Evolutionary conservation across 2,888 invertebrate genomes (phyloP), one percentile per base, ranked within the genome.

Genomic region (Acanthoscelides obtectus): DNA sequence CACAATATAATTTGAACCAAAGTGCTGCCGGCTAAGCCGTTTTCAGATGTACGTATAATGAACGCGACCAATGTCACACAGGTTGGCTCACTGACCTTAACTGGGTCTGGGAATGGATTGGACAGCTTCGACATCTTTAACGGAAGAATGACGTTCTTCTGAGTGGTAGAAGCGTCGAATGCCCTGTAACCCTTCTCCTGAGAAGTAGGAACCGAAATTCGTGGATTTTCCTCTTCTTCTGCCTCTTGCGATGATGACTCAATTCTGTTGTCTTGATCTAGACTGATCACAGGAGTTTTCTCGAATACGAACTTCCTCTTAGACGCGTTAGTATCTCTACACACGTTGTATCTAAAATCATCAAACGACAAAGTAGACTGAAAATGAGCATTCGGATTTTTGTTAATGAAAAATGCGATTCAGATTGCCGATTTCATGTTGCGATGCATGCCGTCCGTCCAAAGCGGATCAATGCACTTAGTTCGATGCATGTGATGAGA

Each of bases 41-140:
- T n/a, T n/a, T n/a, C n/a, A n/a, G n/a, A n/a, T n/a, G n/a, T n/a
- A n/a, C n/a, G n/a, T n/a, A n/a, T n/a, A n/a, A n/a, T n/a, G n/a
- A n/a, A n/a, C n/a, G n/a, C n/a, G n/a, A n/a, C n/a, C n/a, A n/a
- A n/a, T n/a, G n/a, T n/a, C n/a, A n/a, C n/a, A n/a, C n/a, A n/a
- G n/a, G n/a, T n/a, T n/a, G n/a, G n/a, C n/a, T 6, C 17, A 12
- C 45, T 45, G 45, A 45, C 45, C 72, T 84, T 84, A 0, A 85
- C 83, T 0, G 85, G 84, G 64, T 84, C 83, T 0, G 85, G 85
- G 76, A 85, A 85, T 3, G 85, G 84, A 71, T 79, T 83, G 0
- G 84, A 83, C 73, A 85, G 72, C 70, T 81, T 83, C 1, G 83
- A 80, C 20, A 76, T 75, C 72, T 83, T 84, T 70, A 84, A 72